Percentiles rank a stretch among this genome's conserved stretches.
Conservation (phyloP, 2,888 invertebrate genomes). For the Limulus polyphemus region DNA sequence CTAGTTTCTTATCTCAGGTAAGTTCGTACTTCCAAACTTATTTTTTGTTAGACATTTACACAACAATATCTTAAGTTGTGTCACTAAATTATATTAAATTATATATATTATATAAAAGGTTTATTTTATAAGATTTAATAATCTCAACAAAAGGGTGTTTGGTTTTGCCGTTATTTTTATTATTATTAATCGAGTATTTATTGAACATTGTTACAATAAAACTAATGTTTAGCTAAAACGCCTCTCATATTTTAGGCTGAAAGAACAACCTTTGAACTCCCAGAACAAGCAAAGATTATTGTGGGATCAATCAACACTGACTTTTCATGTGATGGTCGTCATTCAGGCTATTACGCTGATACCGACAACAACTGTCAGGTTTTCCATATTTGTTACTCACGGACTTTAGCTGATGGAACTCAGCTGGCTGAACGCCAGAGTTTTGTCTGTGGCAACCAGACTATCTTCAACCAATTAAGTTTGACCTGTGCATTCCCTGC, state of each 20-base stretch:
- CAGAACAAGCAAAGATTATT: conserved; percentile 17
- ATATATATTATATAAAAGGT: no score
- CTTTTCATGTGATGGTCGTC: conserved; percentile 17
- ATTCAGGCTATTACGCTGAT: conserved; percentile 28
- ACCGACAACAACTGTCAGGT: conserved; percentile 24
- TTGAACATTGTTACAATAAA: no score
- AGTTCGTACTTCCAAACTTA: no score
- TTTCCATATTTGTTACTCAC: conserved; percentile 23
- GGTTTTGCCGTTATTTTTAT: no score
- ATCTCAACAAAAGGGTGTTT: no score
- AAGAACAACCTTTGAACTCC: conserved; percentile 16
- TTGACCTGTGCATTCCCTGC: conserved; percentile 21
- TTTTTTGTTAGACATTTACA: no score
- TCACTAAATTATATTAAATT: no score
- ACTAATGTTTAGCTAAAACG: no score
- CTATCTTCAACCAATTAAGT: conserved; percentile 25
- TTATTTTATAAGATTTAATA: no score
- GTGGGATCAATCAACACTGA: conserved; percentile 15
- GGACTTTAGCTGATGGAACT: conserved; percentile 5
- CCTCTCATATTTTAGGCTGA: conserved; percentile 3
- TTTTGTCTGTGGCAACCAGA: conserved; percentile 25
- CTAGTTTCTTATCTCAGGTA: no score
- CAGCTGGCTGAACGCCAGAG: conserved; percentile 16
- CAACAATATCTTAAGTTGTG: no score
- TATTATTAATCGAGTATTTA: no score